Conservation (phyloP, 2,797 vertebrate species). For the Babyrousa celebensis region DNA sequence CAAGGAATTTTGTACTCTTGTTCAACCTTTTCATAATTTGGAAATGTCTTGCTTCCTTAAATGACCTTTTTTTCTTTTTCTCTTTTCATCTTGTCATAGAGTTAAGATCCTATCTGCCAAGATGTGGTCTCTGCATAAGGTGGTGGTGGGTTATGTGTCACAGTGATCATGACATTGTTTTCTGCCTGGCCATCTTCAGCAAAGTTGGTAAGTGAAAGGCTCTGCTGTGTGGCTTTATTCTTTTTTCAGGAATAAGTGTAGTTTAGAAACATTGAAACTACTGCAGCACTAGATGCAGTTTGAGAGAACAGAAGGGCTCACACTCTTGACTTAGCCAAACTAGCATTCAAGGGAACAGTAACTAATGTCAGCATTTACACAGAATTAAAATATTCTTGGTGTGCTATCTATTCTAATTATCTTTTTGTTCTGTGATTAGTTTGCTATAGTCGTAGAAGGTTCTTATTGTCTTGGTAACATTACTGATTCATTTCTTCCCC, state of each 20-base stretch:
- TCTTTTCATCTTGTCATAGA: background rate
- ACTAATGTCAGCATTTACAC: background rate
- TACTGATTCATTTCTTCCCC: background rate
- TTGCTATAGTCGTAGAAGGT: background rate
- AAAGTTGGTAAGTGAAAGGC: background rate
- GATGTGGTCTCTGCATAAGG: background rate
- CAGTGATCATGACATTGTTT: background rate
- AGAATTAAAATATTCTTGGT: background rate
- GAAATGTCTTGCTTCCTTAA: constrained; percentile 4
- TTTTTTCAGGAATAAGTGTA: background rate
- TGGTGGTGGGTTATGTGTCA: background rate
- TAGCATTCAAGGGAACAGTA: background rate
- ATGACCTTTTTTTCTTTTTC: background rate
- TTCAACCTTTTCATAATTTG: background rate
- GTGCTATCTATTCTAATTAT: background rate
- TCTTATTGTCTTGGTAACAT: constrained; percentile 9
- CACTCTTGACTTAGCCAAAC: background rate
- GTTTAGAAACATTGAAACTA: background rate
- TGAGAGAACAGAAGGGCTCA: background rate
- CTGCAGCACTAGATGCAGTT: background rate
- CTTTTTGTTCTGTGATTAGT: constrained; percentile 1
- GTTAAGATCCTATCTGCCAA: background rate
- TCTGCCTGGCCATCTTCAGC: background rate
- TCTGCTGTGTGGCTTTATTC: background rate
- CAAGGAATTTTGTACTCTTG: constrained; percentile 37